phyloP scores from a whole-genome alignment of 1,140 invertebrate species.

The Heliconius nattereri region DNA sequence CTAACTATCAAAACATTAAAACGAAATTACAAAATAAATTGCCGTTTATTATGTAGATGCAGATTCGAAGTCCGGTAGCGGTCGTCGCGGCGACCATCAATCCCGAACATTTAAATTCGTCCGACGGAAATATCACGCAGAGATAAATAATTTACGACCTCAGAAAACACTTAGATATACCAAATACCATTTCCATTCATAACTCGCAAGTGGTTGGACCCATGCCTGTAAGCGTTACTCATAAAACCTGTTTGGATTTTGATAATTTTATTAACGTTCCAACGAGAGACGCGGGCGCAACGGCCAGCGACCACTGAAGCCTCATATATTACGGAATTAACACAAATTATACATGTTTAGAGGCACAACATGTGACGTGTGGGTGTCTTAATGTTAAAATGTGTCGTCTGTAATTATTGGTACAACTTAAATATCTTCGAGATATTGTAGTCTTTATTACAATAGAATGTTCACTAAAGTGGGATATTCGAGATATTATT shows the following conservation, averaged over 20 bases:
- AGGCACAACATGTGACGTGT: slow-evolving; percentile 76
- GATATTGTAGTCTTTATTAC: slow-evolving; percentile 76
- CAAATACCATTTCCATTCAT: slow-evolving; percentile 80
- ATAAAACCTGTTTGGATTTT: slow-evolving; percentile 80
- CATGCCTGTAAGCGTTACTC: slow-evolving; percentile 63
- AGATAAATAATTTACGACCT: slow-evolving; percentile 78
- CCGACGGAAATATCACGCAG: slow-evolving; percentile 77
- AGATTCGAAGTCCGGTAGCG: slow-evolving; percentile 72
- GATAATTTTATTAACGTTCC: slow-evolving; percentile 81
- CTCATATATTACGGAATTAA: slow-evolving; percentile 80
- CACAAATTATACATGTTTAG: slow-evolving; percentile 80
- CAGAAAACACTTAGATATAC: slow-evolving; percentile 76
- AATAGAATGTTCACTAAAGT: slow-evolving; percentile 70
- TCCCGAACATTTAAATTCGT: slow-evolving; percentile 69
- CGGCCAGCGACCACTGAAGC: slow-evolving; percentile 68
- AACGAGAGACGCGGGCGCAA: slow-evolving; percentile 66
- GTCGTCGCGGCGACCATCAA: slow-evolving; percentile 54
- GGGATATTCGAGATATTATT: slow-evolving; percentile 56
- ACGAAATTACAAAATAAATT: slow-evolving; percentile 47
- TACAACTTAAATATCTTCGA: slow-evolving; percentile 77
- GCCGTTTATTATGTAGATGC: slow-evolving; percentile 54
- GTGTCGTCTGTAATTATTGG: slow-evolving; percentile 79
- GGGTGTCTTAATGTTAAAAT: slow-evolving; percentile 79
- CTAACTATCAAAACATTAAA: slow-evolving; percentile 44
- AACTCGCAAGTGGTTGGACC: slow-evolving; percentile 62